These are phyloP conservation scores for Camponotus vicinus DNA, from an alignment of 1,140 invertebrate species.

Conservation along the genomic window DNA sequence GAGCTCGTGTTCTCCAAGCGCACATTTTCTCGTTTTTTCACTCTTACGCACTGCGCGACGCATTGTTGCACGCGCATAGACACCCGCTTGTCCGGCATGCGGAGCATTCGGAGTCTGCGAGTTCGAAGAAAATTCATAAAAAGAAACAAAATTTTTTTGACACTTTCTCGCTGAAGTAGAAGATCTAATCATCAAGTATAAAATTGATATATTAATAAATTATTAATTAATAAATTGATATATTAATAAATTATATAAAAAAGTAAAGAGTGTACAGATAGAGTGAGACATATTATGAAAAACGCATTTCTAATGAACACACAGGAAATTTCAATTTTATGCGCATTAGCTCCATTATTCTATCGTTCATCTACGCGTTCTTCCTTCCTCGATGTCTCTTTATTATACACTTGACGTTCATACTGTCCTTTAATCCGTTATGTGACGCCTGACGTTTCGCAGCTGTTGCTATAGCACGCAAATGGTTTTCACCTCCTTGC, in stretches of 20 bases:
- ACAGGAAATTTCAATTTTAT: conserved; percentile 3
- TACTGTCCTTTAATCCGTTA: conserved; percentile 58
- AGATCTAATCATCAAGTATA: background rate
- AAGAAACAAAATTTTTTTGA: background rate
- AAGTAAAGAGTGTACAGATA: background rate
- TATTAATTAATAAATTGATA: too few species aligned
- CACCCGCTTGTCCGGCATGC: conserved; percentile 17
- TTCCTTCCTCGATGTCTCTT: conserved; percentile 18
- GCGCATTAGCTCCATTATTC: conserved; percentile 23
- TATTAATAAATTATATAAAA: background rate
- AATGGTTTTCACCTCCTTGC: conserved; percentile 50
- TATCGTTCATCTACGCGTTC: background rate
- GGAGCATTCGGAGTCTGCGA: background rate
- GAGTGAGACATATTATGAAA: background rate
- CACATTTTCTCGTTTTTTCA: background rate
- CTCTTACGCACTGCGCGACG: conserved; percentile 3
- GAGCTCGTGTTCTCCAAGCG: conserved; percentile 1
- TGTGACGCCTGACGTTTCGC: conserved; percentile 52
- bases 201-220: background rate
- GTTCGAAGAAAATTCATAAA: background rate
- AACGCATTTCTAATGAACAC: background rate
- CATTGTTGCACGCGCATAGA: conserved; percentile 53
- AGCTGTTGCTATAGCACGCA: conserved; percentile 58
- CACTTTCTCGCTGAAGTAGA: background rate
- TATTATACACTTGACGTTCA: conserved; percentile 30